Evolutionary conservation across 2,113 vertebrate genomes (phyloP).

Genomic region (Chaetodon auriga): DNA sequence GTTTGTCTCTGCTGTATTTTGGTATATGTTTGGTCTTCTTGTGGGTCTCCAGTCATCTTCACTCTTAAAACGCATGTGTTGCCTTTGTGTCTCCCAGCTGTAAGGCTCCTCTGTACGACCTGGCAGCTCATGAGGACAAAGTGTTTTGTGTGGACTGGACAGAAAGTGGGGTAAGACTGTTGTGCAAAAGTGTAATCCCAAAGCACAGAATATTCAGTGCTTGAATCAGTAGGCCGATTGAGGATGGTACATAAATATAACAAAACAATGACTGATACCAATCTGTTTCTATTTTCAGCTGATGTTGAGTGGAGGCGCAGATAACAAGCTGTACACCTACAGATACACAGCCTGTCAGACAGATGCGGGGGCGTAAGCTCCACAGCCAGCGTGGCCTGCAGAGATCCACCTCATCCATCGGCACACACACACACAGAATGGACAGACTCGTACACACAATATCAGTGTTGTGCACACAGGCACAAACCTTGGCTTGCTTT

Average conservation of each 20-base stretch:
- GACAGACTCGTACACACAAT: background rate
- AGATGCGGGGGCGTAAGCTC: slow-evolving; percentile 88
- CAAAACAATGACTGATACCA: background rate
- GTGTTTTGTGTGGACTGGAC: slow-evolving; percentile 98
- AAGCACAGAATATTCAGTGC: background rate
- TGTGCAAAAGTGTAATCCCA: background rate
- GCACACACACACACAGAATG: slow-evolving; percentile 3
- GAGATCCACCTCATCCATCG: background rate
- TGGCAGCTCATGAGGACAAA: slow-evolving; percentile 98
- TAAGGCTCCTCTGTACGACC: slow-evolving; percentile 96
- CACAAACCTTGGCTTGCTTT: background rate
- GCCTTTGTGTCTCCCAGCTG: slow-evolving; percentile 81
- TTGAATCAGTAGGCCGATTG: background rate
- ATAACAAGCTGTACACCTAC: slow-evolving; percentile 98
- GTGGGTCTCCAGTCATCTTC: too few relatives aligned
- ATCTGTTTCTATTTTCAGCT: slow-evolving; percentile 81
- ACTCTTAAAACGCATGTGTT: background rate
- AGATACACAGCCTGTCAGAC: slow-evolving; percentile 88
- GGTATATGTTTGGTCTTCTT: background rate
- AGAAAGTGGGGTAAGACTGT: slow-evolving; percentile 90
- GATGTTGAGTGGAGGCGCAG: slow-evolving; percentile 95
- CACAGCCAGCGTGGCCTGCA: background rate
- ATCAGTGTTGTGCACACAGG: slow-evolving; percentile 14
- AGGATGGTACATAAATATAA: background rate
- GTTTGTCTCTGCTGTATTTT: background rate